Conservation (phyloP, 2,113 vertebrate species). For the Falco punctatus region DNA sequence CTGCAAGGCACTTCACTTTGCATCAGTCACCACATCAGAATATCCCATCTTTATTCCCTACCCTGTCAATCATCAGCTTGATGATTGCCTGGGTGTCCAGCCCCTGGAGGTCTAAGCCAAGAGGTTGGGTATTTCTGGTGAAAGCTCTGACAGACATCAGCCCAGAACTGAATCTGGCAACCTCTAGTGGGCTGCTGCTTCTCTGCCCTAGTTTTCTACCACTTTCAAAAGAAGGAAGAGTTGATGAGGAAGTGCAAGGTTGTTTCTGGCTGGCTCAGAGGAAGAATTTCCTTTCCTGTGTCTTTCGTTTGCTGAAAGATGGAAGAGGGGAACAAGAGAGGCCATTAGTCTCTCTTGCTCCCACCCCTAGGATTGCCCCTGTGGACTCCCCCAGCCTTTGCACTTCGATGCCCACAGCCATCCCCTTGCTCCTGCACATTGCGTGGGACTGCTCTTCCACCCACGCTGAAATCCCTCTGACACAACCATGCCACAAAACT, state of each 20-base stretch:
- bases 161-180: not conserved
- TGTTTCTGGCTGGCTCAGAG: not conserved
- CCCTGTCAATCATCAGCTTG: not conserved
- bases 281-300: not conserved
- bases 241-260: not conserved
- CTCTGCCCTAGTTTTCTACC: not conserved
- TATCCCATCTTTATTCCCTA: not conserved
- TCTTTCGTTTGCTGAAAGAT: not conserved
- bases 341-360: not conserved
- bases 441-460: not conserved
- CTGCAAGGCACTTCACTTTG: not conserved
- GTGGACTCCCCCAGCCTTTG: not conserved
- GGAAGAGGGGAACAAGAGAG: not conserved
- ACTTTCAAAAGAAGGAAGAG: not conserved
- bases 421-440: not conserved
- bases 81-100: not conserved
- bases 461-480: not conserved
- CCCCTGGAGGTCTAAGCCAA: not conserved
- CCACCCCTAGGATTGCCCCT: not conserved
- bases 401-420: not conserved
- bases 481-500: accelerated
- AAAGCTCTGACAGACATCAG: not conserved
- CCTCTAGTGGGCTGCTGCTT: not conserved
- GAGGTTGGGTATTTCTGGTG: not conserved
- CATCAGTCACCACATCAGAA: not conserved